Evolutionary conservation across 2,888 invertebrate species (phyloP).

Genomic region (Diarsia rubi): DNA sequence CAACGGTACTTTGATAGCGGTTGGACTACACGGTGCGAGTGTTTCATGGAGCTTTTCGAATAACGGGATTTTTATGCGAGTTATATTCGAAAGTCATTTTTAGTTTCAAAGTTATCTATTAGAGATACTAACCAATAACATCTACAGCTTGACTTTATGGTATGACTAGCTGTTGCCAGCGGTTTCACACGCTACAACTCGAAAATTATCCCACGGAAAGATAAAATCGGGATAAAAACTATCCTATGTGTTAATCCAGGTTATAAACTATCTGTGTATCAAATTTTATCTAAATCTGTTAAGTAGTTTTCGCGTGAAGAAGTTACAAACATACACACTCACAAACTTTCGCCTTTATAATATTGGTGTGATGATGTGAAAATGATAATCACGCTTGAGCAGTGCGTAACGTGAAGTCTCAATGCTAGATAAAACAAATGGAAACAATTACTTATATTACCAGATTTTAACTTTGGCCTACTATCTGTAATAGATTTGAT

Average conservation of each 20-base stretch:
- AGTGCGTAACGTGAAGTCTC: not conserved
- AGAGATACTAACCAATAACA: not conserved
- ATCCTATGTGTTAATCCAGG: too few species aligned
- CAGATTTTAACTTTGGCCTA: not conserved
- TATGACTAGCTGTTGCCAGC: too few species aligned
- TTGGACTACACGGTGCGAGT: slow-evolving; percentile 64
- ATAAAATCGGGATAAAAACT: too few species aligned
- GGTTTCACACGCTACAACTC: too few species aligned
- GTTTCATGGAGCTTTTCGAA: slow-evolving; percentile 28
- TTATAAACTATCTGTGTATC: too few species aligned
- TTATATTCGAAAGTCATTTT: slow-evolving; percentile 12
- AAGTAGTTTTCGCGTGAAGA: too few species aligned
- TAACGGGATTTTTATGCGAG: slow-evolving; percentile 32
- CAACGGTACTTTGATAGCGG: slow-evolving; percentile 57
- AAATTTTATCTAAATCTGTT: too few species aligned
- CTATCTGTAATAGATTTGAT: not conserved
- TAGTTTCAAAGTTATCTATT: not conserved
- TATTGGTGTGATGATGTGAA: not conserved
- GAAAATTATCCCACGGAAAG: too few species aligned
- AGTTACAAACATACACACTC: too few species aligned
- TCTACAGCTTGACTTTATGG: not conserved
- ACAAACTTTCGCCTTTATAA: too few species aligned
- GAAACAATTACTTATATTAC: not conserved
- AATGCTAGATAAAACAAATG: not conserved
- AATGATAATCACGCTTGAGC: not conserved